Evolutionary conservation across 2,797 vertebrate species (phyloP).

Genomic region (Rhinoraja longicauda): DNA sequence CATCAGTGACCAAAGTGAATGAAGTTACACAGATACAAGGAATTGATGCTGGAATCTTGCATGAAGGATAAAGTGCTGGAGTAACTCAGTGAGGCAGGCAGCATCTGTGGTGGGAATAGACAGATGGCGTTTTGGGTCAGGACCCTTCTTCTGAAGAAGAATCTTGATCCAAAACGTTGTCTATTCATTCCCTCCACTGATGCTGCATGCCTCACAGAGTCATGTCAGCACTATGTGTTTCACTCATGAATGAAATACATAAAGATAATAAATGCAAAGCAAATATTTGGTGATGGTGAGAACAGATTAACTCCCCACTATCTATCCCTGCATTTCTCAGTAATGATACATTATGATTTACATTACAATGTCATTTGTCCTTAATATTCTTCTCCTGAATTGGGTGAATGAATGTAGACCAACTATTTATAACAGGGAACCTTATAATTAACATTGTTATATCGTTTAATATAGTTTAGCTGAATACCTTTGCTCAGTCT

Average conservation of each 20-base stretch:
- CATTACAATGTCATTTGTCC: neutral
- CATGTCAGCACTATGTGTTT: no score
- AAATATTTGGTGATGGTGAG: neutral
- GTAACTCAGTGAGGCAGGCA: no score
- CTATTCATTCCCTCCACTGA: no score
- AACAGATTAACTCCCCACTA: neutral
- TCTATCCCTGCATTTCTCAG: neutral
- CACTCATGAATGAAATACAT: no score
- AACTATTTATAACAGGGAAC: neutral
- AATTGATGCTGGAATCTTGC: neutral
- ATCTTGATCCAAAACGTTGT: no score
- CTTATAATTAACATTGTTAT: neutral
- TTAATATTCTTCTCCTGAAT: neutral
- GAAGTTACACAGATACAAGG: neutral
- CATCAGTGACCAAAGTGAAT: neutral
- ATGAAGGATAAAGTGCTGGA: no score
- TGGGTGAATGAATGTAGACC: neutral
- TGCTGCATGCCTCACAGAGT: no score
- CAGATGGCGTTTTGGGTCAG: no score
- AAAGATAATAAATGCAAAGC: neutral
- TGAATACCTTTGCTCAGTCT: no score
- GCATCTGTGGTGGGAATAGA: no score
- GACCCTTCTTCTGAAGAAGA: no score
- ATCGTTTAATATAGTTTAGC: no score
- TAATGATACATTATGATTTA: neutral